These are phyloP conservation scores for Chironomus striatipennis DNA, from an alignment of 1,140 invertebrate species.

Conservation along the genomic window DNA sequence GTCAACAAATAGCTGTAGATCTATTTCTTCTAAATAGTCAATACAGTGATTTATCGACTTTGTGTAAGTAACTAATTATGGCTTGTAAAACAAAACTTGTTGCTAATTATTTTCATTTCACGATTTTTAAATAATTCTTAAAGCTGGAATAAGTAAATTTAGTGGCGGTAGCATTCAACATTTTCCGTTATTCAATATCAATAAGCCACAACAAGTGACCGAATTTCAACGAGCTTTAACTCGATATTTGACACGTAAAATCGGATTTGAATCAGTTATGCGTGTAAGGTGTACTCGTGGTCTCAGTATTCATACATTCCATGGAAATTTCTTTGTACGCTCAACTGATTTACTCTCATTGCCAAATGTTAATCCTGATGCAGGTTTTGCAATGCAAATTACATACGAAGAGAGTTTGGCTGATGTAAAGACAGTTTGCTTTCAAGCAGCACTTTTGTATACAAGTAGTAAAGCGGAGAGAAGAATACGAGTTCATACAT, in stretches of 20 bases:
- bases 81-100: background rate
- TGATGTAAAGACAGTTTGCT: slow-evolving; percentile 83
- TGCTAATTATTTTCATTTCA: slow-evolving; percentile 24
- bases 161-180: slow-evolving; percentile 91
- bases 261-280: slow-evolving; percentile 99
- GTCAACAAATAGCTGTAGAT: slow-evolving; percentile 93
- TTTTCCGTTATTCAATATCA: slow-evolving; percentile 78
- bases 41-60: slow-evolving; percentile 88
- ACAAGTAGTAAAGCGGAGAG: slow-evolving; percentile 97
- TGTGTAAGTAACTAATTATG: slow-evolving; percentile 55
- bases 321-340: slow-evolving; percentile 98
- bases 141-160: slow-evolving; percentile 87
- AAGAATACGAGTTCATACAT: slow-evolving; percentile 93
- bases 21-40: slow-evolving; percentile 89
- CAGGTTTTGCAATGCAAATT: slow-evolving; percentile 93
- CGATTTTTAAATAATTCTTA: slow-evolving; percentile 29
- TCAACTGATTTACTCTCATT: slow-evolving; percentile 94
- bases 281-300: slow-evolving; percentile 89
- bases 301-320: slow-evolving; percentile 93
- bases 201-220: slow-evolving; percentile 59
- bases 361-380: slow-evolving; percentile 97
- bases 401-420: slow-evolving; percentile 73
- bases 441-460: slow-evolving; percentile 96
- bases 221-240: slow-evolving; percentile 70
- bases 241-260: slow-evolving; percentile 90